Conservation (phyloP, 2,113 vertebrate species). For the Suncus etruscus region DNA sequence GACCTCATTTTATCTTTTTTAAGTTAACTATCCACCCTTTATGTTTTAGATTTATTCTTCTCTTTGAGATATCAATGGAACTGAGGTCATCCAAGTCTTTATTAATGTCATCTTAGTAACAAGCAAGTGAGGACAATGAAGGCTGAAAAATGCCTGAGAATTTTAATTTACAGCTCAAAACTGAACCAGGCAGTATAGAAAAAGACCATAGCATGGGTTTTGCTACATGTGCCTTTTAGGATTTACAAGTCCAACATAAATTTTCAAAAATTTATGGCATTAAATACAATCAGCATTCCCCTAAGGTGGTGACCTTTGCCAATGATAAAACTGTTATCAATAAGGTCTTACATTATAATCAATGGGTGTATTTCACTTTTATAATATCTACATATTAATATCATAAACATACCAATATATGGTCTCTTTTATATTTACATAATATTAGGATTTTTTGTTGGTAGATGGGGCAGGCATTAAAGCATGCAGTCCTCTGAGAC, state of each 20-base stretch:
- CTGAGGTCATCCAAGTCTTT: constrained; percentile 43
- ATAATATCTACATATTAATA: not conserved
- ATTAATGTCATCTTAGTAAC: constrained; percentile 18
- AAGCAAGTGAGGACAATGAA: not conserved
- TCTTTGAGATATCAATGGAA: constrained; percentile 47
- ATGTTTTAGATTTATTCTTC: constrained; percentile 42
- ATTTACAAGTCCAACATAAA: constrained; percentile 12
- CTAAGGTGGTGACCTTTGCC: not conserved
- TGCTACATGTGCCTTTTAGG: not conserved
- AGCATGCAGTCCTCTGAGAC: too few species aligned
- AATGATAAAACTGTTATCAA: not conserved
- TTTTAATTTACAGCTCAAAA: constrained; percentile 35
- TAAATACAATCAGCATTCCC: not conserved
- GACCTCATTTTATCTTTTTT: constrained; percentile 43
- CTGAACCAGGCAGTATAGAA: not conserved
- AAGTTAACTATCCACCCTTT: not conserved
- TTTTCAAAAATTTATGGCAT: constrained; percentile 17
- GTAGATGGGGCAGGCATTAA: too few species aligned
- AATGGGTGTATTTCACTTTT: not conserved
- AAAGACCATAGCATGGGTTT: not conserved
- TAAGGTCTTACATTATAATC: not conserved
- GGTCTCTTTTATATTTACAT: not conserved
- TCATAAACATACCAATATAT: not conserved
- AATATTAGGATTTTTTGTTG: not conserved
- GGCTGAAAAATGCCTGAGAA: not conserved